Percentiles rank a stretch among this genome's conserved stretches.
Conservation (phyloP, 2,888 invertebrate species). For the Acleris cristana region DNA sequence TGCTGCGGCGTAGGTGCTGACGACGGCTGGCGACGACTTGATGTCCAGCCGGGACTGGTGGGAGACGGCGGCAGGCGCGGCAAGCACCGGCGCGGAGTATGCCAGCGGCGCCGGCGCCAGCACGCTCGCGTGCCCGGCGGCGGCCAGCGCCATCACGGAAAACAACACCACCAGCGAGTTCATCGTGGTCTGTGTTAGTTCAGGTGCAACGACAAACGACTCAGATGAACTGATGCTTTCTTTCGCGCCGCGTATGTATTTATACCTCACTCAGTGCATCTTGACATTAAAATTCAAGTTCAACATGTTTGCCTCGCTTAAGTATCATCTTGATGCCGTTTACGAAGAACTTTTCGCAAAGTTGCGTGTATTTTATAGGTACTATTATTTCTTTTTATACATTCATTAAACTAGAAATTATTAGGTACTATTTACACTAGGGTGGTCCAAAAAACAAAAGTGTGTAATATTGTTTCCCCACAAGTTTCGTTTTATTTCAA, state of each 20-base stretch:
- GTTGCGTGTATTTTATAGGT: background rate
- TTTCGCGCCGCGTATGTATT: conserved; percentile 61
- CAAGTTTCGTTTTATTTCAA: too few relatives aligned
- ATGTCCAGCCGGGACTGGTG: conserved; percentile 69
- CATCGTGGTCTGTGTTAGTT: conserved; percentile 85
- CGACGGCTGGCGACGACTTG: conserved; percentile 66
- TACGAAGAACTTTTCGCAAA: conserved; percentile 2
- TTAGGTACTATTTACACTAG: too few relatives aligned
- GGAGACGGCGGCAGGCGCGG: conserved; percentile 61
- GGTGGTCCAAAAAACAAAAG: too few relatives aligned
- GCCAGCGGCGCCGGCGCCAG: conserved; percentile 42
- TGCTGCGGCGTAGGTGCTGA: conserved; percentile 55
- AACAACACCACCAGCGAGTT: conserved; percentile 86
- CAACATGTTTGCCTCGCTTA: conserved; percentile 59
- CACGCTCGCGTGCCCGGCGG: conserved; percentile 59
- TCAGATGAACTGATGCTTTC: conserved; percentile 76
- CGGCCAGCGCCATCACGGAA: conserved; percentile 81
- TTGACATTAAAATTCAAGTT: conserved; percentile 72
- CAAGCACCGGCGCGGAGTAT: conserved; percentile 53
- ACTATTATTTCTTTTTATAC: too few relatives aligned
- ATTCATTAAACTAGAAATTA: too few relatives aligned
- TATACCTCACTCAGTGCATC: conserved; percentile 61
- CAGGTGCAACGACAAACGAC: conserved; percentile 64
- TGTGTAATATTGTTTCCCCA: too few relatives aligned
- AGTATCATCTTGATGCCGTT: conserved; percentile 49